A percentile compares a stretch with the other conserved stretches of the same genome.
These are phyloP conservation scores for Tanypteryx hageni DNA, from an alignment of 2,888 invertebrate species.

Conservation along the genomic window DNA sequence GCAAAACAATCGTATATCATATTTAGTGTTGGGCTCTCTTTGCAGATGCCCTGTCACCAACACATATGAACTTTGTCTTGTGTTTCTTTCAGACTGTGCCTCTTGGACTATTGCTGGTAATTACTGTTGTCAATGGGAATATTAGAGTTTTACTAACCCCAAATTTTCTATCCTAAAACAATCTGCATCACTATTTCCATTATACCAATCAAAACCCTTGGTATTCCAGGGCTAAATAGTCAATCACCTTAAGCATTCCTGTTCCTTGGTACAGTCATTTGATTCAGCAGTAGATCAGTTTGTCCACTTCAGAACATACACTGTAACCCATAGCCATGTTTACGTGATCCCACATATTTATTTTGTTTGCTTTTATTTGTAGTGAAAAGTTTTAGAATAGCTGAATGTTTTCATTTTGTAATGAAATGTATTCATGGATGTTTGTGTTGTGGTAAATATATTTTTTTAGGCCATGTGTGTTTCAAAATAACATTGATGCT, in stretches of 20 bases:
- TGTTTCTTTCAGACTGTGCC: conserved; percentile 84
- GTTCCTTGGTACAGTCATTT: conserved; percentile 59
- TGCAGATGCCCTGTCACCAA: conserved; percentile 44
- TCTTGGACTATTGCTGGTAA: conserved; percentile 87
- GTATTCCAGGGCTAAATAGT: conserved; percentile 13
- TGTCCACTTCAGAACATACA: conserved; percentile 40
- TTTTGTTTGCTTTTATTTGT: conserved; percentile 64
- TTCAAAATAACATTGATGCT: conserved; percentile 61
- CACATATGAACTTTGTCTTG: conserved; percentile 67
- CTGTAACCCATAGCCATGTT: conserved; percentile 28
- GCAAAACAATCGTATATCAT: conserved; percentile 27
- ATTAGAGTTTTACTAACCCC: conserved; percentile 58
- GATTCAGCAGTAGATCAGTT: conserved; percentile 49
- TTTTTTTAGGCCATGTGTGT: conserved; percentile 64
- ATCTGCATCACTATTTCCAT: conserved; percentile 29
- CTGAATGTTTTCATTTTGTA: conserved; percentile 62
- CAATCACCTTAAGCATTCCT: conserved; percentile 41
- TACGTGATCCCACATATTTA: conserved; percentile 11
- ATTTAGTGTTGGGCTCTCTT: conserved; percentile 42
- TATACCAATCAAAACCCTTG: conserved; percentile 32
- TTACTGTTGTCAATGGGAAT: conserved; percentile 72
- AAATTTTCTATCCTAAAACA: conserved; percentile 58
- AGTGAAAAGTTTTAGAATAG: conserved; percentile 51
- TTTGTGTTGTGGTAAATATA: conserved; percentile 47
- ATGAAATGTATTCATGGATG: conserved; percentile 40